Conservation (phyloP, 2,888 invertebrate genomes). For the Pollenia angustigena region DNA sequence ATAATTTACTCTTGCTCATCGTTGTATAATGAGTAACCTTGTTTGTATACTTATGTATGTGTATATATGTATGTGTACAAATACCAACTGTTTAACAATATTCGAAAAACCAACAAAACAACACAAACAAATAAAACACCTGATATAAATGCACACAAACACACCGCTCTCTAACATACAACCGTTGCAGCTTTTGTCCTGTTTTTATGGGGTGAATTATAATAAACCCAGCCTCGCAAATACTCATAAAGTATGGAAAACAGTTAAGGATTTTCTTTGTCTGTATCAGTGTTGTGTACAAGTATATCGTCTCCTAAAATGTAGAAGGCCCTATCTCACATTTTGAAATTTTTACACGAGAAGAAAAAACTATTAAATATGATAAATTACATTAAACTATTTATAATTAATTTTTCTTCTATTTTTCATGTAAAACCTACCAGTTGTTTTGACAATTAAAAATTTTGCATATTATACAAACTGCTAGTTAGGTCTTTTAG, state of each 20-base stretch:
- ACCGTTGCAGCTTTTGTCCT: constrained; percentile 25
- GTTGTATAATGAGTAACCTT: constrained; percentile 1
- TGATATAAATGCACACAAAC: constrained; percentile 49
- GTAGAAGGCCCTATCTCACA: too few species aligned
- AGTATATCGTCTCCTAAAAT: too few species aligned
- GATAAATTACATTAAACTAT: too few species aligned
- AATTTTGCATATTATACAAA: too few species aligned
- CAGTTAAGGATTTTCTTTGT: constrained; percentile 50
- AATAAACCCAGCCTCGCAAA: constrained; percentile 21
- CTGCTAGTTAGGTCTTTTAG: too few species aligned
- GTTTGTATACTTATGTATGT: constrained; percentile 4
- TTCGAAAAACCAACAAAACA: constrained; percentile 48
- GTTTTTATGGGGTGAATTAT: constrained; percentile 53
- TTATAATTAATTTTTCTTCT: too few species aligned
- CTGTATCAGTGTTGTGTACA: background rate
- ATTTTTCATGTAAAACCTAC: too few species aligned
- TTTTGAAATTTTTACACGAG: too few species aligned
- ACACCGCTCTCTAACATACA: background rate
- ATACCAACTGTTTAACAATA: constrained; percentile 43
- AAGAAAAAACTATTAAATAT: too few species aligned
- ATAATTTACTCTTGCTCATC: constrained; percentile 78
- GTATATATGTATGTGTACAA: background rate
- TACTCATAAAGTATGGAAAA: constrained; percentile 28
- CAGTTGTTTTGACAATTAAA: too few species aligned
- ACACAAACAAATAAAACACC: constrained; percentile 63